Percentiles rank a stretch among this genome's conserved stretches.
These are phyloP conservation scores for Sialia sialis DNA, from an alignment of 2,113 vertebrate species.

Conservation along the genomic window DNA sequence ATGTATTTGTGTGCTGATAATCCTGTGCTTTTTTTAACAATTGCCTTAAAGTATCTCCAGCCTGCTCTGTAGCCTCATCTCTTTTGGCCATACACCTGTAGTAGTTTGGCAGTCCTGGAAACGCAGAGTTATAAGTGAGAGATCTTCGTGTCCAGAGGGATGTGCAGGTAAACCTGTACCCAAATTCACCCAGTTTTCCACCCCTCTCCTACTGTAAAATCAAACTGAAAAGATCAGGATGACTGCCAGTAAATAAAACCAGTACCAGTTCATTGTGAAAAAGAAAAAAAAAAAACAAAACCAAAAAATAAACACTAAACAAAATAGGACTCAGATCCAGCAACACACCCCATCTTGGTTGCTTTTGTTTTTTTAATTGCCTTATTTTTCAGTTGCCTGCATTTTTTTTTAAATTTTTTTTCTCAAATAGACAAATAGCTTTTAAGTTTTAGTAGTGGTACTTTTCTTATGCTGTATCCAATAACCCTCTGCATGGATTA, in stretches of 20 bases:
- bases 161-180: neutral
- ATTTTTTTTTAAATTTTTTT: neutral
- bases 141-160: neutral
- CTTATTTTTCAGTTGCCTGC: neutral
- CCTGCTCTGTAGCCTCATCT: neutral
- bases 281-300: too few relatives aligned
- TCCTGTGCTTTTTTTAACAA: neutral
- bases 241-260: neutral
- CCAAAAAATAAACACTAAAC: neutral
- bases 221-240: neutral
- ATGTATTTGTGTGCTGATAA: neutral
- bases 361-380: neutral
- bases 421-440: neutral
- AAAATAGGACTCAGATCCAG: neutral
- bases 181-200: neutral
- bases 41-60: neutral
- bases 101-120: neutral
- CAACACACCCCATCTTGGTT: neutral
- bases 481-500: neutral
- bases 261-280: neutral
- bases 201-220: neutral
- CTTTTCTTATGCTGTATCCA: neutral
- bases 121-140: neutral
- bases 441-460: neutral
- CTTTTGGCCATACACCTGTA: neutral